Base-by-base conservation (phyloP, 2,797 vertebrate species). In the Sebastes wilsoni region DNA sequence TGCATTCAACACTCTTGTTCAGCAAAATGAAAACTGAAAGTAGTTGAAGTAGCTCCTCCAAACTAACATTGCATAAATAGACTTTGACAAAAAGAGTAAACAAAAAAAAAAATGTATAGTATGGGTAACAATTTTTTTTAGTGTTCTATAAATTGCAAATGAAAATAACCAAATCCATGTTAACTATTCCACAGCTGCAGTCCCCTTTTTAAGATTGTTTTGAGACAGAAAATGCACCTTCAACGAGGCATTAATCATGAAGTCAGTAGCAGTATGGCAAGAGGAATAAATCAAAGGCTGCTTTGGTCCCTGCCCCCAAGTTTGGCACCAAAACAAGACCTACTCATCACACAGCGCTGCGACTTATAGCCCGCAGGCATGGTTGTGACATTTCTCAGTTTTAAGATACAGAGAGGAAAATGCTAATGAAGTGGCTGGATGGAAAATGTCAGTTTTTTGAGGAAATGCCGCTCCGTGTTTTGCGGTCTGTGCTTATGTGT, bases 311-410 rank as follows among this genome's bases (percentile, higher is more conserved):
- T 90, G 90, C 81, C 91, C 86, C 79, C 83, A 87, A 93, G 86
- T 94, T 93, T 94, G 90, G 87, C 92, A 91, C 87, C 79, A 92
- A 93, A 95, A 93, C 89, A 93, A 92, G 88, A 90, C 86, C 84
- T 85, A 88, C 92, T 95, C 93, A 93, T 95, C 93, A 92, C 86
- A 82, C 77, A 74, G 87, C 70, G 18, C 88, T 86, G 83, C 87
- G 92, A 94, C 92, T 94, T 88, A 78, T 85, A 90, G 94, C 94
- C 94, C 81, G 54, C 82, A 93, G 94, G 89, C 92, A 84, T 27
- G 77, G 82, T 87, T 85, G 82, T 93, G 95, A 95, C 95, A 95
- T 94, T 96, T 95, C 93, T 95, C 93, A 84, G 82, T 93, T 94
- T 91, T 94, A 95, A 93, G 93, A 95, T 92, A 90, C 87, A 81